A percentile compares a stretch with the other conserved stretches of the same genome.
Evolutionary conservation across 2,113 vertebrate genomes (phyloP).

Genomic region (Gymnogyps californianus): DNA sequence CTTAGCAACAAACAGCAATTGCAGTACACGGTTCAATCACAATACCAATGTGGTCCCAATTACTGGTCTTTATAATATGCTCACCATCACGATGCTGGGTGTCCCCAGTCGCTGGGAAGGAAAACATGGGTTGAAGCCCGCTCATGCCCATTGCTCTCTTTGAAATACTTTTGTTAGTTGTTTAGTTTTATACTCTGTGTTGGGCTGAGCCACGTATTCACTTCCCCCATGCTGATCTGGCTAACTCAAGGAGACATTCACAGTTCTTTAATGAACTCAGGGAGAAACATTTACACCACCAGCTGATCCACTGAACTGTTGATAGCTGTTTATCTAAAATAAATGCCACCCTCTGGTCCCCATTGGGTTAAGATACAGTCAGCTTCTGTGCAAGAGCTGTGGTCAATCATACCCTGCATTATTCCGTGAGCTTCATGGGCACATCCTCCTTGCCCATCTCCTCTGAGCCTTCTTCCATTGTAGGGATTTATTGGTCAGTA

Average conservation of each 20-base stretch:
- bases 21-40: accelerated
- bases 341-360: background rate
- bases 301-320: background rate
- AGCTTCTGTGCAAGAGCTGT: background rate
- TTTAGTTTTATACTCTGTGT: background rate
- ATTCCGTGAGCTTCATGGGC: background rate
- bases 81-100: accelerated
- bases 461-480: background rate
- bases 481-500: background rate
- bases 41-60: background rate
- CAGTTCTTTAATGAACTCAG: background rate
- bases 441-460: accelerated
- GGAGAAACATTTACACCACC: background rate
- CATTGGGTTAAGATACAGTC: too few species aligned
- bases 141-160: background rate
- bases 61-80: background rate
- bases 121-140: accelerated
- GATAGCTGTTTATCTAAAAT: background rate
- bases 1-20: background rate
- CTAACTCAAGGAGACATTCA: background rate
- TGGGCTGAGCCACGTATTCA: accelerated
- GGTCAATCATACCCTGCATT: background rate
- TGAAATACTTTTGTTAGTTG: background rate
- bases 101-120: accelerated
- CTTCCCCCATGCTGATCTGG: background rate